These are phyloP conservation scores for Invenusta paracnida DNA, from an alignment of 2,888 invertebrate genomes.

Conservation along the genomic window DNA sequence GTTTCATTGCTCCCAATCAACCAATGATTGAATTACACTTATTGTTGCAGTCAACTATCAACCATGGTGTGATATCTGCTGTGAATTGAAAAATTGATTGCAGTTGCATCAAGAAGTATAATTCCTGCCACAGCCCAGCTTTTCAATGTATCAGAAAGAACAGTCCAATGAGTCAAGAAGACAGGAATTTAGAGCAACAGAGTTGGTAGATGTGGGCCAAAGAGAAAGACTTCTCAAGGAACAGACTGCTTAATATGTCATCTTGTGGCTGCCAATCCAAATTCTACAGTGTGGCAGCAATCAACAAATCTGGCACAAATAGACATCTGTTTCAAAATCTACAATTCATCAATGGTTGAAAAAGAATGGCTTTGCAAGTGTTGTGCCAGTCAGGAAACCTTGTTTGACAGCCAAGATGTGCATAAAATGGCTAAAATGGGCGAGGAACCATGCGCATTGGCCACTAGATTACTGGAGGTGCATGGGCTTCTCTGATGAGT, in stretches of 20 bases:
- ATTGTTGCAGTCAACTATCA: neutral
- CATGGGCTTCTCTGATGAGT: neutral
- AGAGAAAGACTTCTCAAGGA: neutral
- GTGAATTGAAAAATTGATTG: neutral
- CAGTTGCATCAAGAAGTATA: conserved; percentile 1
- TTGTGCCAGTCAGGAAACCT: neutral
- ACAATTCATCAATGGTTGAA: conserved; percentile 5
- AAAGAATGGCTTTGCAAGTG: neutral
- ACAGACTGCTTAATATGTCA: neutral
- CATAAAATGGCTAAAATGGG: neutral
- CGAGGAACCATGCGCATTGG: conserved; percentile 13
- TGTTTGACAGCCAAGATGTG: conserved; percentile 20
- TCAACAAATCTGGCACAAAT: neutral
- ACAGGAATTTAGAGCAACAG: neutral
- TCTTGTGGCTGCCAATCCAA: neutral
- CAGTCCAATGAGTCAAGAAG: neutral
- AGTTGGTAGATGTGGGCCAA: neutral
- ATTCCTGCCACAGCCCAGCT: neutral
- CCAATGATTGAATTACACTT: neutral
- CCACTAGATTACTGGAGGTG: conserved; percentile 11
- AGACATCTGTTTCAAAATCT: neutral
- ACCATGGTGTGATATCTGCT: too few species aligned
- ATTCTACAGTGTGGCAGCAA: neutral
- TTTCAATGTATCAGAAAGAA: conserved; percentile 13
- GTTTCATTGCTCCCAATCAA: too few species aligned